A percentile compares a stretch with the other conserved stretches of the same genome.
Evolutionary conservation across 30 jellyfish, hydroid and myxozoan species (phyloP).

Genomic region (Rhopilema esculentum): DNA sequence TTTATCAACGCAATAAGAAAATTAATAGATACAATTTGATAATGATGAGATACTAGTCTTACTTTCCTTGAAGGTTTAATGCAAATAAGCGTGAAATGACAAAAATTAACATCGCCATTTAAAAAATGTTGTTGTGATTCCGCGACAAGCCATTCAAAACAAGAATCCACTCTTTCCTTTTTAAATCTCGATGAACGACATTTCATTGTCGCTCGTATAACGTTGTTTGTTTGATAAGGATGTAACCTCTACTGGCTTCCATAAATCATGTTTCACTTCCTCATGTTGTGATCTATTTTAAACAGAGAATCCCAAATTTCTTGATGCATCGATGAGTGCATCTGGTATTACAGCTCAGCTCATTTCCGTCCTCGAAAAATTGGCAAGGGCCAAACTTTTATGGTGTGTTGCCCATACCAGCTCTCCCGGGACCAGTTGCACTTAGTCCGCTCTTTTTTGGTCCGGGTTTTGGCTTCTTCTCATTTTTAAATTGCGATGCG

Average conservation of each 20-base stretch:
- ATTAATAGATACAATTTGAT: background rate
- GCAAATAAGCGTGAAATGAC: background rate
- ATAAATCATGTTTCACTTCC: background rate
- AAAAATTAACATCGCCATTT: too few species aligned
- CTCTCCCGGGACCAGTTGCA: conserved; percentile 94
- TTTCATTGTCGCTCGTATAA: too few species aligned
- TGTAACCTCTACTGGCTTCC: too few species aligned
- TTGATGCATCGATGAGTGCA: background rate
- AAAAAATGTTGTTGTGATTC: too few species aligned
- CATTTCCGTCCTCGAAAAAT: background rate
- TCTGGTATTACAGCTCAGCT: background rate
- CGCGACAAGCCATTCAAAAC: too few species aligned
- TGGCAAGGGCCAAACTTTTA: conserved; percentile 5
- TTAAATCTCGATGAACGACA: too few species aligned
- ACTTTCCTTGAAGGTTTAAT: background rate
- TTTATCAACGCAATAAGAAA: background rate
- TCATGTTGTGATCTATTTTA: background rate
- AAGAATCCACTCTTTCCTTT: too few species aligned
- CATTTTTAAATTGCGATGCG: conserved; percentile 33
- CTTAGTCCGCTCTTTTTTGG: conserved; percentile 75
- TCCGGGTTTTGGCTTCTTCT: conserved; percentile 86
- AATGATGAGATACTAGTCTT: background rate
- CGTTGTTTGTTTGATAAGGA: too few species aligned
- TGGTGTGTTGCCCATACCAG: conserved; percentile 97
- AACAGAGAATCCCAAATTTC: background rate